Conservation (phyloP, 1,140 invertebrate genomes). For the Microplitis demolitor region DNA sequence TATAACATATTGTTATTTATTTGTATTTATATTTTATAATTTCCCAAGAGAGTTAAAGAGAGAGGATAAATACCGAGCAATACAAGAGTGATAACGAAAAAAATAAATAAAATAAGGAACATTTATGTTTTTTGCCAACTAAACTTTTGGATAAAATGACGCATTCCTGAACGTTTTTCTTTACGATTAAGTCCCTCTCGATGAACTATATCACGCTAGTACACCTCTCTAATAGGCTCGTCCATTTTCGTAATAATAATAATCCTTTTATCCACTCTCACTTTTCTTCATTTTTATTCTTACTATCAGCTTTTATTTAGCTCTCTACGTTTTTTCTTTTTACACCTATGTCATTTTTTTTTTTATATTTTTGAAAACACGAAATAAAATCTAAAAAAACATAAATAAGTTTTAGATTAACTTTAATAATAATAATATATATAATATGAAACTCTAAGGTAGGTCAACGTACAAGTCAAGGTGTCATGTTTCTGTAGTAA, state of each 20-base stretch:
- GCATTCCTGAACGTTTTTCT: not conserved
- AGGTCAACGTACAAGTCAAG: too few relatives aligned
- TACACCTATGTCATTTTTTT: not conserved
- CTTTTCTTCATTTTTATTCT: not conserved
- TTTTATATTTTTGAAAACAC: too few relatives aligned
- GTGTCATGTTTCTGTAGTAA: too few relatives aligned
- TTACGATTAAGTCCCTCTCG: slow-evolving; percentile 11
- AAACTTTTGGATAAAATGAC: not conserved
- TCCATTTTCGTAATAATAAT: slow-evolving; percentile 11
- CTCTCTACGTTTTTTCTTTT: not conserved
- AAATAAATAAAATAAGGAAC: not conserved
- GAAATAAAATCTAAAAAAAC: too few relatives aligned
- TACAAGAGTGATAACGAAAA: not conserved
- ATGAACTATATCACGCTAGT: slow-evolving; percentile 1
- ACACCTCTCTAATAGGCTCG: not conserved
- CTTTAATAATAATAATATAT: too few relatives aligned
- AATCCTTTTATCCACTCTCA: not conserved
- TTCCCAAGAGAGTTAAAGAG: not conserved
- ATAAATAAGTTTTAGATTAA: too few relatives aligned
- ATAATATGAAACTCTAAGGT: too few relatives aligned
- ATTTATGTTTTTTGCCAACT: not conserved
- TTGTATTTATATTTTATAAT: too few relatives aligned
- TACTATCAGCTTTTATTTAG: not conserved
- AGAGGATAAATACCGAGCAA: not conserved
- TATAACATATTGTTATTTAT: too few relatives aligned